Percentiles rank a stretch among this genome's conserved stretches.
Conservation (phyloP, 2,113 vertebrate species). For the Zootoca vivipara region DNA sequence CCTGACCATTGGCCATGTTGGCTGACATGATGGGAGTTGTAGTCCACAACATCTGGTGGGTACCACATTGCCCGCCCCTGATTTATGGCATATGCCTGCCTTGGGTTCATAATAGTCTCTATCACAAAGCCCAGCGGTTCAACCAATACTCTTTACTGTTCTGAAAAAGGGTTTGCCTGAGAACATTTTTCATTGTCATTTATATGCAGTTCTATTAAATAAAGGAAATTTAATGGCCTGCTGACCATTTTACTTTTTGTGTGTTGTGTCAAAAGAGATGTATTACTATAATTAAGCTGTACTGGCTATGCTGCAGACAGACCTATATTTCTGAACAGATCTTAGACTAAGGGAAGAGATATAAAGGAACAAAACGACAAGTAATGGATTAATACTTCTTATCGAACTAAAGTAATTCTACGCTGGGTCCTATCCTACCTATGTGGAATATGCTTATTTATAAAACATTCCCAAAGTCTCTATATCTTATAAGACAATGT, state of each 20-base stretch:
- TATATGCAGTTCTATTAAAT: conserved; percentile 53
- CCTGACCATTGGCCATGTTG: no score
- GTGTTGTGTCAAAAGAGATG: conserved; percentile 28
- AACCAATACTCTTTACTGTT: background rate
- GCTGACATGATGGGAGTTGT: no score
- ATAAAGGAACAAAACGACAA: conserved; percentile 29
- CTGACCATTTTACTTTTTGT: conserved; percentile 24
- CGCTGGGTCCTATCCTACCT: background rate
- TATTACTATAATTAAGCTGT: conserved; percentile 55
- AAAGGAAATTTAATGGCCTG: conserved; percentile 27
- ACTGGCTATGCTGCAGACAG: conserved; percentile 30
- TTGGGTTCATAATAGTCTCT: conserved; percentile 22
- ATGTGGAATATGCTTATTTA: background rate
- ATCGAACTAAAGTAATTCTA: conserved; percentile 42
- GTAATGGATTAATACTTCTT: conserved; percentile 29
- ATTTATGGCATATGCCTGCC: background rate
- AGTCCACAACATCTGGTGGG: no score
- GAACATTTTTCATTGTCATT: conserved; percentile 42
- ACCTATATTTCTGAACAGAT: conserved; percentile 20
- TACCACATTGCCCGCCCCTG: no score
- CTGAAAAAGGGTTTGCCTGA: background rate
- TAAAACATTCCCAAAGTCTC: background rate
- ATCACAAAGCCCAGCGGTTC: background rate
- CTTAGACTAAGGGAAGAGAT: conserved; percentile 14
- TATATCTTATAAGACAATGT: conserved; percentile 19